Evolutionary conservation across 2,888 invertebrate species (phyloP), one percentile per base, ranked within the genome.

Genomic region (Quadroppia sp.): DNA sequence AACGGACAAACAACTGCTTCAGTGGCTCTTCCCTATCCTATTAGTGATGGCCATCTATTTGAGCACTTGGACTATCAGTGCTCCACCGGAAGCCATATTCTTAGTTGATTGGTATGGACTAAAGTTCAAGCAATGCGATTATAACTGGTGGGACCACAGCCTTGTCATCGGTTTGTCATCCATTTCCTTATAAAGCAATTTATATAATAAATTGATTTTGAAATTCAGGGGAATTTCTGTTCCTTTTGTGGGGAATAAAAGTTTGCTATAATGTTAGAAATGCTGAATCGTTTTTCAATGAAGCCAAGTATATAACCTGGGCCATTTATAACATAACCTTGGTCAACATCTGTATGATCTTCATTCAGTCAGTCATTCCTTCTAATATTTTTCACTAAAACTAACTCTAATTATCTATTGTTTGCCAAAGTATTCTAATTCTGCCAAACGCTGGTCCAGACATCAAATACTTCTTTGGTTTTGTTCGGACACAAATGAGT

Each of bases 121-220:
- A 76, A 89, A 90, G 82, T 94, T 94, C 84, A 91, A 90, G 81
- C 91, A 92, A 81, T 95, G 95, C 83, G 87, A 89, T 42, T 92
- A 90, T 82, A 92, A 92, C 80, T 94, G 93, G 91, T 95, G 94
- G 94, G 92, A 92, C 86, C 94, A 94, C 83, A 92, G 91, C 82
- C 86, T 93, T 81, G 91, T 92, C 64, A 91, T 92, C 81, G 92
- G 94, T 88, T 80, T 80, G 80, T 77, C 45, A 70, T 67, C 13
- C 40, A 11, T 48, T 59, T 32, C 28, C 30, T 3, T 28, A 59
- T n/a, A n/a, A n/a, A n/a, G n/a, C 36, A 4, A 36, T 4, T 36
- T 9, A 36, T 36, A 36, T 36, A 36, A 36, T 32, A 9, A 30
- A 13, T 36, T 64, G 32, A 53, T 53, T 1, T 61, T 69, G 3